A percentile compares a stretch with the other conserved stretches of the same genome.
Evolutionary conservation across 2,888 invertebrate genomes (phyloP).

Genomic region (Falcaria lacertinaria): DNA sequence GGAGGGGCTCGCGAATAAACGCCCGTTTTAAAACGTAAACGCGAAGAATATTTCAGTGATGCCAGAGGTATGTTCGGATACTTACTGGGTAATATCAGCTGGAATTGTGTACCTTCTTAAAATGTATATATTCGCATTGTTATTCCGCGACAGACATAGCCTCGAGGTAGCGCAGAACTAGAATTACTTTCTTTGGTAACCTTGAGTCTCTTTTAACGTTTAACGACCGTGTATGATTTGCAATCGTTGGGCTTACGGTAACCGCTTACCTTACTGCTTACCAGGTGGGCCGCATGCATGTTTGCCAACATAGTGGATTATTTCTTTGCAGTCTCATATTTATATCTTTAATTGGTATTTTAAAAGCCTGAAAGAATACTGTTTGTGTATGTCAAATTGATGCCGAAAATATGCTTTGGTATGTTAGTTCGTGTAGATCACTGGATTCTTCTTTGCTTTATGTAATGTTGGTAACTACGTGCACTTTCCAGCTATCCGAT

Average conservation of each 20-base stretch:
- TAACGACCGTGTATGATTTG: not conserved
- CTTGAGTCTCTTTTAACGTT: not conserved
- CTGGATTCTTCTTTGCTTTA: too few species aligned
- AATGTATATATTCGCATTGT: conserved; percentile 20
- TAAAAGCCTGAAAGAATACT: too few species aligned
- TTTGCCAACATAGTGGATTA: too few species aligned
- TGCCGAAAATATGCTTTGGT: too few species aligned
- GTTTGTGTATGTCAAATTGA: too few species aligned
- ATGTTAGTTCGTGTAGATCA: too few species aligned
- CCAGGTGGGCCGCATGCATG: too few species aligned
- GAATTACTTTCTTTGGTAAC: not conserved
- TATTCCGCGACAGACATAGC: conserved; percentile 15
- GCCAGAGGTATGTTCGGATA: conserved; percentile 24
- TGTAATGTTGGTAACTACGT: not conserved
- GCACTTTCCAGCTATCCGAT: not conserved
- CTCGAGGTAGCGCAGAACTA: conserved; percentile 7
- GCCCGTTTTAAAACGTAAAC: conserved; percentile 59
- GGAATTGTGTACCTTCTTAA: conserved; percentile 17
- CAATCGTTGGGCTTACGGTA: not conserved
- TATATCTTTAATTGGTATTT: too few species aligned
- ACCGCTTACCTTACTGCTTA: too few species aligned
- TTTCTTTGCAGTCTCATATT: too few species aligned
- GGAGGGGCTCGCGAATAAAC: conserved; percentile 56
- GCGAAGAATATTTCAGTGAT: conserved; percentile 49
- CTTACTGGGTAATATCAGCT: conserved; percentile 15